Conservation (phyloP, 2,888 invertebrate species). For the Plebejus melissa region DNA sequence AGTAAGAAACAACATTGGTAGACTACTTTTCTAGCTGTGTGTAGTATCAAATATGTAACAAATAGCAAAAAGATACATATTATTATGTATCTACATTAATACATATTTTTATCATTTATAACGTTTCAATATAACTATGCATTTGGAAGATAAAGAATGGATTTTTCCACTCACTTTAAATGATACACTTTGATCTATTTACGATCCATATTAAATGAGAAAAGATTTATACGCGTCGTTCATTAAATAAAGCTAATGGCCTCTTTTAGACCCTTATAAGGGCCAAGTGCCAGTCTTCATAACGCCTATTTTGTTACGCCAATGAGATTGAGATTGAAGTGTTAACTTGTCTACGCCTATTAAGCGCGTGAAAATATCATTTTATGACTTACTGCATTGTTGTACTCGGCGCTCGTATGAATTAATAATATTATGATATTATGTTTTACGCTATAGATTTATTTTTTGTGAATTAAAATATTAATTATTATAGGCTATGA, state of each 20-base stretch:
- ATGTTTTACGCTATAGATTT: not conserved
- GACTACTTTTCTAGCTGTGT: too few relatives aligned
- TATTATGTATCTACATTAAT: too few relatives aligned
- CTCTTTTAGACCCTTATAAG: conserved; percentile 23
- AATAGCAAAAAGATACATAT: too few relatives aligned
- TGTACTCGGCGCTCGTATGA: not conserved
- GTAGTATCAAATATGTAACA: too few relatives aligned
- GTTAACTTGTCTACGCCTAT: not conserved
- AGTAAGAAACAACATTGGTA: too few relatives aligned
- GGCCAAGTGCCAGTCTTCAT: conserved; percentile 23
- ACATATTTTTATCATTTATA: not conserved
- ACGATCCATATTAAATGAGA: conserved; percentile 20
- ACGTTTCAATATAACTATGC: not conserved
- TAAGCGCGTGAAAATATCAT: conserved; percentile 4
- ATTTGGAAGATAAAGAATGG: not conserved
- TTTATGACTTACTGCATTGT: not conserved
- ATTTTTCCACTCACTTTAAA: not conserved
- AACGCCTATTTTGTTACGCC: not conserved
- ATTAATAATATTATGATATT: not conserved
- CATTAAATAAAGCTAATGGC: conserved; percentile 26
- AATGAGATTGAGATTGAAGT: conserved; percentile 3
- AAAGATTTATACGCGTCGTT: conserved; percentile 24
- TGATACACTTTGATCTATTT: conserved; percentile 20
- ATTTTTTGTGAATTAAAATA: not conserved
- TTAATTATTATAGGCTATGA: not conserved